Conservation (phyloP, 2,797 vertebrate genomes). For the Xerus rutilus region DNA sequence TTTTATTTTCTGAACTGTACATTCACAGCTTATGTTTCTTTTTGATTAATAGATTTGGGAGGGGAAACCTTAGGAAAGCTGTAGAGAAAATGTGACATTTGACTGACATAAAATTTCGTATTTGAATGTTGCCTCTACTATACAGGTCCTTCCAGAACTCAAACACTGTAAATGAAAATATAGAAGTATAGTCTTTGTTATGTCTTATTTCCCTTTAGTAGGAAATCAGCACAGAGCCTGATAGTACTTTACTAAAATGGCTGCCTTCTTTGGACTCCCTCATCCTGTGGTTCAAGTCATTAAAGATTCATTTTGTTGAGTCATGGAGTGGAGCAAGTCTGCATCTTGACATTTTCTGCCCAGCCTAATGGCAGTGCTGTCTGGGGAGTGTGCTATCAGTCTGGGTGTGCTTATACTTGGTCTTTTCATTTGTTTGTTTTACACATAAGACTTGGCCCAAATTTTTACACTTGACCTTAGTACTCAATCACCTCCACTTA, state of each 20-base stretch:
- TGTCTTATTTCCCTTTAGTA: slow-evolving; percentile 25
- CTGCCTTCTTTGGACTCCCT: slow-evolving; percentile 60
- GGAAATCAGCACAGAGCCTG: slow-evolving; percentile 77
- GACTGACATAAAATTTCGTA: slow-evolving; percentile 80
- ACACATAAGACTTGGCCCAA: background rate
- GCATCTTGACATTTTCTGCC: slow-evolving; percentile 28
- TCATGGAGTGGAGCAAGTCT: slow-evolving; percentile 67
- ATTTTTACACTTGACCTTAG: slow-evolving; percentile 59
- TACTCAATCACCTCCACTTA: slow-evolving; percentile 47
- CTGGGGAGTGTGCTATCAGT: background rate
- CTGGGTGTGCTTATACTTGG: slow-evolving; percentile 58
- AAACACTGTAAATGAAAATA: slow-evolving; percentile 72
- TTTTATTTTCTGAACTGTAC: slow-evolving; percentile 87
- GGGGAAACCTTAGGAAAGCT: slow-evolving; percentile 81
- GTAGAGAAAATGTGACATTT: slow-evolving; percentile 82
- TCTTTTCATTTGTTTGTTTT: slow-evolving; percentile 21
- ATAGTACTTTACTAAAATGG: slow-evolving; percentile 28
- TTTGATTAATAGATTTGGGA: slow-evolving; percentile 79
- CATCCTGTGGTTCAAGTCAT: background rate
- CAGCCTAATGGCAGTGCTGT: background rate
- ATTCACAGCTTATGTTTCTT: slow-evolving; percentile 85
- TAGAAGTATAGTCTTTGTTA: slow-evolving; percentile 68
- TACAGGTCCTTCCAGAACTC: slow-evolving; percentile 80
- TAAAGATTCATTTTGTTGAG: slow-evolving; percentile 56
- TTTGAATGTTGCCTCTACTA: slow-evolving; percentile 81